These are phyloP conservation scores for Drosophila malerkotliana DNA, from an alignment of 1,140 invertebrate genomes.

Conservation along the genomic window DNA sequence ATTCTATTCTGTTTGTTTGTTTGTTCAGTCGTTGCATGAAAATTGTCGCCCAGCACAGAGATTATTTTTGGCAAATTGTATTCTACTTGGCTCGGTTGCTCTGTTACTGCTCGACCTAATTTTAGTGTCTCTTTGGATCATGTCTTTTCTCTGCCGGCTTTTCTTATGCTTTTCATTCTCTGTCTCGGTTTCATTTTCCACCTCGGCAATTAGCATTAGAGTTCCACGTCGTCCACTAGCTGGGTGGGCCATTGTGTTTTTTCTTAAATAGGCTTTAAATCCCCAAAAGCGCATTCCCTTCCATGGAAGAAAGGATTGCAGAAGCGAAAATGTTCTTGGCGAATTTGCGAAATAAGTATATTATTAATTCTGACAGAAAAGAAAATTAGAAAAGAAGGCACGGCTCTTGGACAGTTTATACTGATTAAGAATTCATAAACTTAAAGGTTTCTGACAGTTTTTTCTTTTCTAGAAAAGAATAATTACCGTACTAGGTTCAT, in stretches of 20 bases:
- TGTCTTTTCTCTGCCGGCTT: conserved; percentile 13
- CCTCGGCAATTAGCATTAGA: conserved; percentile 37
- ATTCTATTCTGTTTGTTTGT: neutral
- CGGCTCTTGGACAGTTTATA: too few relatives aligned
- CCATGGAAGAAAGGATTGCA: neutral
- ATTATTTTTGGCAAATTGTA: conserved; percentile 78
- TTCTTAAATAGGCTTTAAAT: neutral
- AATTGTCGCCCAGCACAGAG: conserved; percentile 63
- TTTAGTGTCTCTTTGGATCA: conserved; percentile 38
- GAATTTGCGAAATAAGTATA: neutral
- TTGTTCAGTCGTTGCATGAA: conserved; percentile 53
- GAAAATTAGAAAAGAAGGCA: neutral
- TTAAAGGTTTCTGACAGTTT: too few relatives aligned
- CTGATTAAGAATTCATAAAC: too few relatives aligned
- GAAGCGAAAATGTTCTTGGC: neutral
- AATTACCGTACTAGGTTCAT: too few relatives aligned
- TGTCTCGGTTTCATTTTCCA: conserved; percentile 6
- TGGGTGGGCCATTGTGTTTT: neutral
- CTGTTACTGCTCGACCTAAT: conserved; percentile 60
- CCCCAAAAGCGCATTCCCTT: neutral
- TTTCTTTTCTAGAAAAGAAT: too few relatives aligned
- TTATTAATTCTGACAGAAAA: neutral
- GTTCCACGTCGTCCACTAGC: conserved; percentile 1
- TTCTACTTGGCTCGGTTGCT: conserved; percentile 39
- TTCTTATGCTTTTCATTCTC: conserved; percentile 17